phyloP scores from a whole-genome alignment of 2,888 invertebrate species.

The Hypercompe scribonia region DNA sequence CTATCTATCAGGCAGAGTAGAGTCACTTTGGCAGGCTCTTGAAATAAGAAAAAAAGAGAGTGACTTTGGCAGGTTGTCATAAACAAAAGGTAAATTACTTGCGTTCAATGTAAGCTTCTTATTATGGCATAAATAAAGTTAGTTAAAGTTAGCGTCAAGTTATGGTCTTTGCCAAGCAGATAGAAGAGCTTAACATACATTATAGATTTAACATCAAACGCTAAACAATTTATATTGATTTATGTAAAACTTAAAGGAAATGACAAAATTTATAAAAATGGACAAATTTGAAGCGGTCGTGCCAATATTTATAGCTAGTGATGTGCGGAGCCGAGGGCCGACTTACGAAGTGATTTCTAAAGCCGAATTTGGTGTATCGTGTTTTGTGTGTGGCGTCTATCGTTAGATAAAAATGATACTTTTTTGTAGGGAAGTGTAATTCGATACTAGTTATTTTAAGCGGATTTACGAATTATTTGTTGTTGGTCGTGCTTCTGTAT shows the following conservation, averaged over 20 bases:
- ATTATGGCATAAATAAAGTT: background rate
- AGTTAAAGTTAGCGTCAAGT: background rate
- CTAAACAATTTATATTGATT: conserved; percentile 42
- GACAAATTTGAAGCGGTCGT: conserved; percentile 35
- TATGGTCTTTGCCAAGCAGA: background rate
- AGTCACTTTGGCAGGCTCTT: too few species aligned
- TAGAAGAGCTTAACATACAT: conserved; percentile 10
- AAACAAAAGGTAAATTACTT: background rate
- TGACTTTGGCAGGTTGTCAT: too few species aligned
- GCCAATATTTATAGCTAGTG: conserved; percentile 40
- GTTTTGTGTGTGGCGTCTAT: background rate
- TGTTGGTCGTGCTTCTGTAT: too few species aligned
- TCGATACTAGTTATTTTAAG: too few species aligned
- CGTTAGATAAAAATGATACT: too few species aligned
- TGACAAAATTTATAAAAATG: conserved; percentile 41
- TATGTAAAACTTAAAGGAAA: conserved; percentile 42
- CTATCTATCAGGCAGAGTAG: too few species aligned
- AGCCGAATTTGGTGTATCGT: background rate
- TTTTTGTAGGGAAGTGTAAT: too few species aligned
- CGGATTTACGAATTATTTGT: too few species aligned
- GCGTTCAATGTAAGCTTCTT: background rate
- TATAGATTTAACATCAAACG: conserved; percentile 11
- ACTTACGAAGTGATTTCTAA: background rate
- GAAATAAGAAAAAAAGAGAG: too few species aligned
- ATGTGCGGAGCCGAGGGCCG: conserved; percentile 18